These are phyloP conservation scores for Clarias fuscus DNA, from an alignment of 2,797 vertebrate species.

Conservation along the genomic window DNA sequence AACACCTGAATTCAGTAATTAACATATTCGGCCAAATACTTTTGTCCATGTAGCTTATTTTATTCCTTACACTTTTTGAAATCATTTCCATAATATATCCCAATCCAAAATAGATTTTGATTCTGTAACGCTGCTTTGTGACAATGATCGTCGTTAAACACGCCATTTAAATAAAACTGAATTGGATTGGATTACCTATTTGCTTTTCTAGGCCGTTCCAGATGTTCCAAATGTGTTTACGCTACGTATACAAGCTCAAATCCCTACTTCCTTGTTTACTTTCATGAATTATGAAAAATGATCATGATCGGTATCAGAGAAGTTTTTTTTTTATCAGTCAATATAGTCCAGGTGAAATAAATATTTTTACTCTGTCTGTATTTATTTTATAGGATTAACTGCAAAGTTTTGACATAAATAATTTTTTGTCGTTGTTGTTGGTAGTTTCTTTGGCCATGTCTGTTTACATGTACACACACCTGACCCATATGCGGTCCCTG, in stretches of 20 bases:
- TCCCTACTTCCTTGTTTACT: not conserved
- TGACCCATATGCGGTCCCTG: not conserved
- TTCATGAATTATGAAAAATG: no score
- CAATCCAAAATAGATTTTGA: no score
- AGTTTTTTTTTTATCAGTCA: not conserved
- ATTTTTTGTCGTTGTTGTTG: not conserved
- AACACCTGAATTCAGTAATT: no score
- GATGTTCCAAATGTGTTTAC: not conserved
- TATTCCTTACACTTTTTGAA: no score
- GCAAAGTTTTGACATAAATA: not conserved
- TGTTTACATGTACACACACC: not conserved
- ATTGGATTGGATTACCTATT: no score
- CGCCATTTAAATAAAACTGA: no score
- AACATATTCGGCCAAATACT: no score
- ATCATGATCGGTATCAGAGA: not conserved
- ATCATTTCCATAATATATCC: no score
- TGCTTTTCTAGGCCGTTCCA: not conserved
- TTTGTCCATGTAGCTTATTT: no score
- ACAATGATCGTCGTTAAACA: no score
- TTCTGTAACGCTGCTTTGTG: no score
- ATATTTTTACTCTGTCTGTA: not conserved
- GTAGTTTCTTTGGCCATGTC: not conserved
- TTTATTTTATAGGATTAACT: not conserved
- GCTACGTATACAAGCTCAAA: not conserved
- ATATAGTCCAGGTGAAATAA: not conserved